Base-by-base conservation (phyloP, 2,888 invertebrate species). In the Synergus gifuensis region DNA sequence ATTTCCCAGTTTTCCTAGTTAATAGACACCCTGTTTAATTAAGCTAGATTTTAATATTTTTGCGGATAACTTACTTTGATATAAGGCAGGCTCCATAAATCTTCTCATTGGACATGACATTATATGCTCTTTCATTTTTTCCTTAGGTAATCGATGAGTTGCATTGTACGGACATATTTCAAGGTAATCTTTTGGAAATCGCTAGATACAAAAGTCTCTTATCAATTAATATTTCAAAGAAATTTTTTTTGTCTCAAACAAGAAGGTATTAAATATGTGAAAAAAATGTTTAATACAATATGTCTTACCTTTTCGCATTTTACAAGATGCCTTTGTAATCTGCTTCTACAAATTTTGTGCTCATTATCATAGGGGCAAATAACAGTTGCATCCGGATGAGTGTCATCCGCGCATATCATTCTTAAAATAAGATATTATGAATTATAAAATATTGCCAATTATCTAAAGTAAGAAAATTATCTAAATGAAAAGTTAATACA, bases 81-180 rank as follows among this genome's bases (percentile, higher is more conserved):
- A 44, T 36, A 63, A 16, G 9, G 28, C 2, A 49, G 73, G 73
- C 36, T 78, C 42, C 2, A 73, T 1, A 1, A 73, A 9, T 11
- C 22, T 49, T 73, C 84, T 85, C 63, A 84, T 85, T 0, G 88
- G 86, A 60, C 91, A 92, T 1, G 49, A 79, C 14, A 79, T 11
- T 1, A 91, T 80, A 73, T 92, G 92, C 4, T 89, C 83, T 4
- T 80, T 46, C n/a, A 91, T 63, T 66, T 92, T 90, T 8, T 63
- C 44, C 69, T 86, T 84, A 62, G 81, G 84, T 22, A 91, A 69
- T 49, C 91, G 87, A 78, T 92, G 92, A 0, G 90, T 90, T 4
- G 90, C 91, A 82, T 92, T 88, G 77, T 87, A 92, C 0, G 91
- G 92, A 77, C 92, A 92, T 28, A 87, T 87, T 18, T 86, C 79